Percentiles rank a stretch among this genome's conserved stretches.
These are phyloP conservation scores for Acrocephalus scirpaceus DNA, from an alignment of 2,797 vertebrate genomes.

Conservation along the genomic window DNA sequence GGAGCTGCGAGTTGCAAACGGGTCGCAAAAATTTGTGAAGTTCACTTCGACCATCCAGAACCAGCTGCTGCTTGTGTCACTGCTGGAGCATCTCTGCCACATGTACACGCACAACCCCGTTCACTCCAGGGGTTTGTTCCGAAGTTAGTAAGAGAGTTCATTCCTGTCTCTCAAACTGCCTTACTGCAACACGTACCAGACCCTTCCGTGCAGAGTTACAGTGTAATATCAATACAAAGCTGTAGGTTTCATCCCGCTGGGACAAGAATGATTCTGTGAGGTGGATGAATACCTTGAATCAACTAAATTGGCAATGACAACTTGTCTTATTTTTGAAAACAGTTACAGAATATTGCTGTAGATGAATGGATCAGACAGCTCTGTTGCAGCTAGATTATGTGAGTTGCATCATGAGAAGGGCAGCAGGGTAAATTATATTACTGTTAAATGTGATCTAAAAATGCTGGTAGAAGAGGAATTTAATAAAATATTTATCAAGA, in stretches of 20 bases:
- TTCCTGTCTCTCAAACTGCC: background rate
- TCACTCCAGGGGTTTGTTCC: constrained; percentile 88
- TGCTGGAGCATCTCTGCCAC: constrained; percentile 94
- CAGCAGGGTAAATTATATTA: background rate
- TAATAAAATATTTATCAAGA: background rate
- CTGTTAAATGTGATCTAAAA: background rate
- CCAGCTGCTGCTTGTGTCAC: constrained; percentile 92
- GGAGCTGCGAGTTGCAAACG: constrained; percentile 81
- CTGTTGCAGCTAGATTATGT: background rate
- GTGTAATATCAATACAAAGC: background rate
- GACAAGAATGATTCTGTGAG: background rate
- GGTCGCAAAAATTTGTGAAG: constrained; percentile 82
- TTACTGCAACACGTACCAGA: rapidly evolving
- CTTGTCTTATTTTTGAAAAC: background rate
- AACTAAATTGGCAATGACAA: background rate
- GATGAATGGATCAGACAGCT: background rate
- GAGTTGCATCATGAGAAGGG: background rate
- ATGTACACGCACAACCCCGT: constrained; percentile 88
- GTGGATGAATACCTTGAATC: background rate
- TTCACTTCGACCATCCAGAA: constrained; percentile 91
- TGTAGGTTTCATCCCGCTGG: background rate
- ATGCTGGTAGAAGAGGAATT: background rate
- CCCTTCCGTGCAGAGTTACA: background rate
- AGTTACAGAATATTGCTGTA: background rate
- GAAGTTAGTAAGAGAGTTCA: constrained; percentile 80